Percentiles rank a stretch among this genome's conserved stretches.
These are phyloP conservation scores for Caenorhabditis latens DNA, from an alignment of 1,140 invertebrate genomes.

Conservation along the genomic window DNA sequence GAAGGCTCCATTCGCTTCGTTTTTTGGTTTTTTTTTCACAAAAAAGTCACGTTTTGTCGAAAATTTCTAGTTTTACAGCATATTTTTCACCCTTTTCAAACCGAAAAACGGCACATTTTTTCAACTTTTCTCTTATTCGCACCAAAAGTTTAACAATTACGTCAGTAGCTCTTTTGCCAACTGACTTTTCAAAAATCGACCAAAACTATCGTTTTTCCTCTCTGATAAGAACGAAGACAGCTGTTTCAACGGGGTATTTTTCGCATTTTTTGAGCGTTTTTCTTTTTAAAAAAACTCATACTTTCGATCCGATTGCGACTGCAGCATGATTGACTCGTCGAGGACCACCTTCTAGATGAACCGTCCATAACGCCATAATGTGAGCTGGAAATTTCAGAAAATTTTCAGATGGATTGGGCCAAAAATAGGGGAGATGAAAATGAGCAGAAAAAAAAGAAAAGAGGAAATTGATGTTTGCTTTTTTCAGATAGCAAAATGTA, in stretches of 20 bases:
- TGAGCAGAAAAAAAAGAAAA: background rate
- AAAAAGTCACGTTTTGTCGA: too few species aligned
- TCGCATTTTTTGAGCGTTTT: too few species aligned
- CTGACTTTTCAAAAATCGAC: background rate
- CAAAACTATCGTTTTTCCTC: background rate
- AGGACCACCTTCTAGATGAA: conserved; percentile 86
- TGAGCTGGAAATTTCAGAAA: conserved; percentile 32
- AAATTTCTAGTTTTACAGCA: too few species aligned
- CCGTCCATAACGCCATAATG: conserved; percentile 82
- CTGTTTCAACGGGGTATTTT: background rate
- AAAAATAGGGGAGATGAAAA: background rate
- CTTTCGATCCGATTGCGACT: conserved; percentile 81
- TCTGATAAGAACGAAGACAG: background rate
- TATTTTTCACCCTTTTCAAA: background rate
- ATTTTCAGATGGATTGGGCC: background rate
- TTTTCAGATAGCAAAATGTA: background rate
- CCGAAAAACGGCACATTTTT: background rate
- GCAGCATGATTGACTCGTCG: conserved; percentile 89
- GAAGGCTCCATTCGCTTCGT: too few species aligned
- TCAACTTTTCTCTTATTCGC: background rate
- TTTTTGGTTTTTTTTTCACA: too few species aligned
- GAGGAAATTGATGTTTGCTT: conserved; percentile 34
- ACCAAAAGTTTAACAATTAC: background rate
- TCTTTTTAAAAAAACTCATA: background rate
- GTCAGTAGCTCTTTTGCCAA: too few species aligned